A percentile compares a stretch with the other conserved stretches of the same genome.
These are phyloP conservation scores for Rhysida immarginata DNA, from an alignment of 1,140 invertebrate genomes.

Conservation along the genomic window DNA sequence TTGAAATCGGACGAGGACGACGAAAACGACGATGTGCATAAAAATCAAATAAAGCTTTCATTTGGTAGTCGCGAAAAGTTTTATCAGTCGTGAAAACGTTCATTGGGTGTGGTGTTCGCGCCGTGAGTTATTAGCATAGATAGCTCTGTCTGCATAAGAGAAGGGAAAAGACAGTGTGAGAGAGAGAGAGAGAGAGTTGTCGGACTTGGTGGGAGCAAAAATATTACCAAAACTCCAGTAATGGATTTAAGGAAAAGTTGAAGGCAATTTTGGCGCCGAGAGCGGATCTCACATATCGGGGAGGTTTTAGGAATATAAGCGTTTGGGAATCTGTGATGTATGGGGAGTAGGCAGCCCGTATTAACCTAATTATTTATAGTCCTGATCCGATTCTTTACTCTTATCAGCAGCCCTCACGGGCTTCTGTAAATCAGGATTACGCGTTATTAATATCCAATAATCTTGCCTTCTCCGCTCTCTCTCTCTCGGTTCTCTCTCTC, in stretches of 20 bases:
- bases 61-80: not conserved
- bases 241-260: constrained; percentile 3
- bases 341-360: constrained; percentile 5
- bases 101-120: not conserved
- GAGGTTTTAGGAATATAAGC: not conserved
- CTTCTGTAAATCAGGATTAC: constrained; percentile 13
- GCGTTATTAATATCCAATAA: constrained; percentile 8
- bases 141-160: not conserved
- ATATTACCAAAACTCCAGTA: not conserved
- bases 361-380: constrained; percentile 13
- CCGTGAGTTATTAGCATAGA: constrained; percentile 7
- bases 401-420: constrained; percentile 9
- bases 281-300: not conserved
- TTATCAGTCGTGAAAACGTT: too few species aligned
- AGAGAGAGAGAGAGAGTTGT: too few species aligned
- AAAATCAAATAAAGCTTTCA: constrained; percentile 10
- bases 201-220: too few species aligned
- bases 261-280: constrained; percentile 1
- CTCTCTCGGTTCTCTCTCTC: not conserved
- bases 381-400: constrained; percentile 10
- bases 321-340: constrained; percentile 2
- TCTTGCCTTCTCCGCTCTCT: not conserved
- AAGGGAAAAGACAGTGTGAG: too few species aligned
- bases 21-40: constrained; percentile 3
- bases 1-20: constrained; percentile 1